phyloP scores from a whole-genome alignment of 2,888 invertebrate genomes.

The Drepana falcataria region DNA sequence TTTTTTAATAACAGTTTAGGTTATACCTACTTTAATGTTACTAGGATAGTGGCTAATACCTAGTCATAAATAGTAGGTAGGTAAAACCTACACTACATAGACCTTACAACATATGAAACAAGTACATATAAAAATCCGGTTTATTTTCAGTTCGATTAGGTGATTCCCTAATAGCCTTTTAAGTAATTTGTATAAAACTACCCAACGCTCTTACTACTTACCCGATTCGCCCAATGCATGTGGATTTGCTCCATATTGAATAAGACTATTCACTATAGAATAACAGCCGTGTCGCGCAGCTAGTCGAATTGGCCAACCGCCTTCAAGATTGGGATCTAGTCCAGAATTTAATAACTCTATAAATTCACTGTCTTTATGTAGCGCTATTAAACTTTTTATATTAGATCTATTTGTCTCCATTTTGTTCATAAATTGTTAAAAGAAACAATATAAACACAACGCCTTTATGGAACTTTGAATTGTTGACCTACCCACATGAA shows the following conservation, averaged over 20 bases:
- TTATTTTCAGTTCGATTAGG: too few relatives aligned
- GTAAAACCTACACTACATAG: too few relatives aligned
- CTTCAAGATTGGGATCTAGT: slow-evolving; percentile 59
- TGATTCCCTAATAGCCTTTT: neutral
- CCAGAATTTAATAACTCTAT: slow-evolving; percentile 45
- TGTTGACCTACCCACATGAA: too few relatives aligned
- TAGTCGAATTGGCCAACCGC: slow-evolving; percentile 66
- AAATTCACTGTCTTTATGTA: slow-evolving; percentile 44
- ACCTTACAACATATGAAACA: too few relatives aligned
- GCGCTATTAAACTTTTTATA: slow-evolving; percentile 43
- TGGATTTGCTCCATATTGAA: slow-evolving; percentile 64
- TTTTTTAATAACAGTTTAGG: too few relatives aligned
- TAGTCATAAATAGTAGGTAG: too few relatives aligned
- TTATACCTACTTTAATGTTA: too few relatives aligned
- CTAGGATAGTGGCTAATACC: too few relatives aligned
- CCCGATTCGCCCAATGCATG: slow-evolving; percentile 62
- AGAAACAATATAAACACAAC: too few relatives aligned
- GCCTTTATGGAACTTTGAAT: too few relatives aligned
- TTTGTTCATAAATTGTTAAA: slow-evolving; percentile 11
- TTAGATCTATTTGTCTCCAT: slow-evolving; percentile 41
- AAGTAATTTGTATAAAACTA: neutral
- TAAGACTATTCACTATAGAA: slow-evolving; percentile 47
- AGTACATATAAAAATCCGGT: too few relatives aligned
- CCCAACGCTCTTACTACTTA: slow-evolving; percentile 22
- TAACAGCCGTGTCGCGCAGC: slow-evolving; percentile 59